Evolutionary conservation across 2,797 vertebrate species (phyloP).

Genomic region (Hypotaenidia okinawae): DNA sequence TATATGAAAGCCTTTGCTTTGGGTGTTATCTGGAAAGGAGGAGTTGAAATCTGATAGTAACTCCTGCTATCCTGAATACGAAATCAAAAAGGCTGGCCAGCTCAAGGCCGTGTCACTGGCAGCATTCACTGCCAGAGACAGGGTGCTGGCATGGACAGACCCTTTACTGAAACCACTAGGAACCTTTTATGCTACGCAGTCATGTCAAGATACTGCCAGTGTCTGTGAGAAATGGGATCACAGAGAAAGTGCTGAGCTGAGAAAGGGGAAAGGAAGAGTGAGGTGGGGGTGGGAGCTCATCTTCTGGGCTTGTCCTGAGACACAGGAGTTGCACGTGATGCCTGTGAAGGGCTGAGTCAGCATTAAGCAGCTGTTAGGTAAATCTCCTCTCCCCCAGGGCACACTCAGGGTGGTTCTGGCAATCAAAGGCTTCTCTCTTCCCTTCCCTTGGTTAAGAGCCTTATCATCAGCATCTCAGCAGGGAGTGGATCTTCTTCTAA

Average conservation of each 20-base stretch:
- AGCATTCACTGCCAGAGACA: background rate
- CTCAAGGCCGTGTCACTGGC: rapidly evolving
- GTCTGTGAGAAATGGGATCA: rapidly evolving
- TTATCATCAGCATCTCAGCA: background rate
- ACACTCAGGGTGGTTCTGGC: background rate
- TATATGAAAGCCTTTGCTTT: background rate
- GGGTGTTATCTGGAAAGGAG: background rate
- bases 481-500: background rate
- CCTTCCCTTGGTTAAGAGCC: background rate
- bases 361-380: background rate
- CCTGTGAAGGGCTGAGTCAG: background rate
- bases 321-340: background rate
- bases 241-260: background rate
- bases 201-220: background rate
- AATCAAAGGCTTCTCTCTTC: background rate
- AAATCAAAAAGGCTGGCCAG: background rate
- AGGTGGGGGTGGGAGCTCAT: background rate
- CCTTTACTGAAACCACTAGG: rapidly evolving
- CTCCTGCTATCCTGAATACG: rapidly evolving
- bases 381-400: background rate
- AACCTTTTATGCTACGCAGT: rapidly evolving
- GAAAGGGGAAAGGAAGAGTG: background rate
- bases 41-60: background rate
- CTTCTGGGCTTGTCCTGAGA: background rate
- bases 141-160: rapidly evolving